phyloP scores from a whole-genome alignment of 2,888 invertebrate genomes.

The Lithophane semibrunnea region DNA sequence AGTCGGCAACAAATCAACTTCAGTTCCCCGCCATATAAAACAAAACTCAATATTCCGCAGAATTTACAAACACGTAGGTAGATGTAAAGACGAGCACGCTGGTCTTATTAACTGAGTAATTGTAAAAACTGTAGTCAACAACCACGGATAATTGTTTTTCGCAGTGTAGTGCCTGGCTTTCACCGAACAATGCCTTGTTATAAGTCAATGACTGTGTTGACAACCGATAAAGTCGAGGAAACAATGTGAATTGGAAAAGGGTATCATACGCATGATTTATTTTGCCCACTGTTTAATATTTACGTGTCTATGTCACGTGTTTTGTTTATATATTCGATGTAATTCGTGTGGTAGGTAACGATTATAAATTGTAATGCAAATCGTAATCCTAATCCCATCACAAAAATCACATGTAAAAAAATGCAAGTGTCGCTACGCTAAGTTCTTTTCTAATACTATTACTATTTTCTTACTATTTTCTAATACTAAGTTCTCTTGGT shows the following conservation, averaged over 20 bases:
- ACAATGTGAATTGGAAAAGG: slow-evolving; percentile 63
- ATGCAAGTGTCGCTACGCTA: too few relatives aligned
- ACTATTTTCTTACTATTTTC: too few relatives aligned
- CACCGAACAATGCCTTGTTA: slow-evolving; percentile 80
- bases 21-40: slow-evolving; percentile 31
- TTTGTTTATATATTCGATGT: not conserved
- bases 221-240: slow-evolving; percentile 69
- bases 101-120: slow-evolving; percentile 69
- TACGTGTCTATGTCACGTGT: slow-evolving; percentile 42
- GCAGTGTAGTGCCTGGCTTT: slow-evolving; percentile 69
- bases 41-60: slow-evolving; percentile 49
- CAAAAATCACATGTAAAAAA: too few relatives aligned
- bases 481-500: too few relatives aligned
- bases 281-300: slow-evolving; percentile 47
- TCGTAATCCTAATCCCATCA: too few relatives aligned
- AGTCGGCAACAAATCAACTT: slow-evolving; percentile 15
- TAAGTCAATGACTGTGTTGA: slow-evolving; percentile 64
- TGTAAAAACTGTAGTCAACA: slow-evolving; percentile 71
- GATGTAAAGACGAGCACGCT: slow-evolving; percentile 63
- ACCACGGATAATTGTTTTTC: slow-evolving; percentile 74
- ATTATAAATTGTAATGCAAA: slow-evolving; percentile 3
- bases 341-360: not conserved
- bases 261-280: slow-evolving; percentile 51
- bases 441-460: too few relatives aligned
- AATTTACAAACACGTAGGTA: slow-evolving; percentile 68